Base-by-base conservation (phyloP, 1,140 invertebrate species). In the Drosophila pseudoobscura region DNA sequence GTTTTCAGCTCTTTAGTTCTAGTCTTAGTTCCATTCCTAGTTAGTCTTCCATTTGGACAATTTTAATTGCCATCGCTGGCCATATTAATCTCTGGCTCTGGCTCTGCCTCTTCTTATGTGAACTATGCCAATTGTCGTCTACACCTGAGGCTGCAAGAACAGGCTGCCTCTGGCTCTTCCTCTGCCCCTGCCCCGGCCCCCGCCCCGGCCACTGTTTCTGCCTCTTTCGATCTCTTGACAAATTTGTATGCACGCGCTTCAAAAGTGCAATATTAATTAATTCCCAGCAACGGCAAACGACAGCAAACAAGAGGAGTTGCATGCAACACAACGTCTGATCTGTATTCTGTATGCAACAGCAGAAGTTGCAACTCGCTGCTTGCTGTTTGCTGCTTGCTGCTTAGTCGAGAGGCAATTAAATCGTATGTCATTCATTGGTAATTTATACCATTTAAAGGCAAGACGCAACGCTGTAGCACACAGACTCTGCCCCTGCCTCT, bases 351-450 rank as follows among this genome's bases (percentile, higher is more conserved):
- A 75, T 58, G 24, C 24, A 26, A 57, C 65, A 61, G 57, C 66
- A 52, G 45, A 41, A 61, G 57, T 61, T 60, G 75, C 55, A 43
- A 52, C 66, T 54, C 69, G 78, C 75, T 69, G 57, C 61, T 78
- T 3, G 35, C 71, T 84, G 35, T 11, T 35, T 3, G 35, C 75
- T 72, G 60, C 61, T 78, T 69, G 70, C 71, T 75, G 66, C 70
- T 84, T 84, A 87, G 80, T 69, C 57, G 53, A 51, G 53, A 53
- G 68, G 88, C 89, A 91, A 91, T 91, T 91, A 91, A 91, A 91
- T 85, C 87, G 85, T 91, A 90, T 91, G 89, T 91, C 89, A 91
- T 91, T 91, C 89, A 91, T 91, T 91, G 90, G 89, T 90, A 91
- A 91, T 90, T 90, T 89, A 89, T 89, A 79, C 84, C 84, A 85